Evolutionary conservation across 2,113 vertebrate species (phyloP), one percentile per base, ranked within the genome.

Genomic region (Tragulus kanchil): DNA sequence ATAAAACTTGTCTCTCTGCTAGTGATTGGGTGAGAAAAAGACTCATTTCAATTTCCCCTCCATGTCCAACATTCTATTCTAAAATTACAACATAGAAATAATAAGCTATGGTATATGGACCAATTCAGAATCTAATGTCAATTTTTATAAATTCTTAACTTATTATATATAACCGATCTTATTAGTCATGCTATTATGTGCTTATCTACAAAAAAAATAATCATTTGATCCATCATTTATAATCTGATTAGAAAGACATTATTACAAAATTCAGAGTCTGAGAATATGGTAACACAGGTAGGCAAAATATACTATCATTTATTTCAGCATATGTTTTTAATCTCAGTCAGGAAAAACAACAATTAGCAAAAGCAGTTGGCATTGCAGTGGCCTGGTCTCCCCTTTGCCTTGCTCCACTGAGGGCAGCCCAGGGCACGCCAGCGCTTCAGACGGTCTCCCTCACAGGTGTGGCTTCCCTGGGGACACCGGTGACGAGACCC

Each of bases 311-410:
- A 86, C 59, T 42, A 1, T 89, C 67, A 85, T 71, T 67, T 88
- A 94, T 36, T 69, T 96, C 62, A 86, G 15, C 93, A 92, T 71
- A 81, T 58, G 17, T 81, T 58, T 56, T 5, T 48, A 0, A 0
- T 12, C 52, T 36, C 9, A 73, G 36, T 3, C 28, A 78, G 97
- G 36, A 89, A 71, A 67, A 67, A 16, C 73, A 98, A 67, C 36
- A 36, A 36, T 36, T 10, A n/a, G 31, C 21, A 79, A 59, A 95
- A 94, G 67, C 59, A 31, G 2, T 9, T 58, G 17, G 56, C 31
- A 8, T 48, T 28, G 52, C 15, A 91, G 69, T 61, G 15, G 77
- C n/a, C 19, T 56, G 88, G 19, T 28, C 7, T 1, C 58, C 19
- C 88, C 11, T 13, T 8, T 77, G 31, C 65, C 52, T 0, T 69